Conservation (phyloP, 2,888 invertebrate genomes). For the Microctonus aethiopoides region DNA sequence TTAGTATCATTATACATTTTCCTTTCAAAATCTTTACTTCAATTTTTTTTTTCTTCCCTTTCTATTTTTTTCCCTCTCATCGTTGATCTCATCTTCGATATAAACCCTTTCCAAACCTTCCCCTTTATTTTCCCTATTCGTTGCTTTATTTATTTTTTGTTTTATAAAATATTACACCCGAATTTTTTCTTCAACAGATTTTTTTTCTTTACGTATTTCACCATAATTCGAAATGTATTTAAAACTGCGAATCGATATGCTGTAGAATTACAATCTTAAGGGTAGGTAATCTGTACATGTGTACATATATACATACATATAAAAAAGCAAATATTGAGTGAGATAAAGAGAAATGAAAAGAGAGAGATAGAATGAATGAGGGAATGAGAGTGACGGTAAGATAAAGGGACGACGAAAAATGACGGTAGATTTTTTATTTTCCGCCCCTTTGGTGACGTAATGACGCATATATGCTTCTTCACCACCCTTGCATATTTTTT, state of each 20-base stretch:
- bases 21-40: slow-evolving; percentile 11
- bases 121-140: neutral
- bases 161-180: neutral
- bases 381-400: slow-evolving; percentile 12
- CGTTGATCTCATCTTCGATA: slow-evolving; percentile 27
- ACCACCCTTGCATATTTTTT: slow-evolving; percentile 17
- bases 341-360: too few relatives aligned
- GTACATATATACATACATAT: too few relatives aligned
- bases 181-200: neutral
- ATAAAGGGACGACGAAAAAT: slow-evolving; percentile 24
- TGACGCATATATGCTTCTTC: slow-evolving; percentile 26
- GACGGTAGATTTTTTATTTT: slow-evolving; percentile 31
- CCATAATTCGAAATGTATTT: slow-evolving; percentile 28
- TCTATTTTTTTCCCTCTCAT: too few relatives aligned
- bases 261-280: too few relatives aligned
- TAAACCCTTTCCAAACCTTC: slow-evolving; percentile 12
- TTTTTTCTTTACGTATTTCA: neutral
- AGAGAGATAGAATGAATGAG: neutral
- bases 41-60: neutral
- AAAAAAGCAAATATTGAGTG: too few relatives aligned
- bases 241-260: neutral
- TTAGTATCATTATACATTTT: slow-evolving; percentile 28
- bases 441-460: slow-evolving; percentile 34
- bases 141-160: neutral
- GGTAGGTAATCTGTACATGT: too few relatives aligned